phyloP scores from a whole-genome alignment of 2,797 vertebrate species.

The Acestrorhynchus altus region DNA sequence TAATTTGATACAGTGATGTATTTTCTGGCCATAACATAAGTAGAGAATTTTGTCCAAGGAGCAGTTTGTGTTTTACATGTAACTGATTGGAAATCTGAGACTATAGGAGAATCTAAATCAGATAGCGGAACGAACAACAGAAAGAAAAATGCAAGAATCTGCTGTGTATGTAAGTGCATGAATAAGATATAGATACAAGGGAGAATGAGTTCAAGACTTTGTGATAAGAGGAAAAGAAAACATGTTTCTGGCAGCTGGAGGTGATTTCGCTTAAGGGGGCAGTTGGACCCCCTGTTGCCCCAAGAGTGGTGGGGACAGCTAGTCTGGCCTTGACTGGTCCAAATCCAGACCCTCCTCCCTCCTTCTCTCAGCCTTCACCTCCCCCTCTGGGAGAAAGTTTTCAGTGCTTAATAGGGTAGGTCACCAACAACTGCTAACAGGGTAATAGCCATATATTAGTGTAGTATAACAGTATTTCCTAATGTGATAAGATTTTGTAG shows the following conservation, averaged over 20 bases:
- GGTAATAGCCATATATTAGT: neutral
- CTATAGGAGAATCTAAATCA: neutral
- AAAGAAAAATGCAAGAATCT: neutral
- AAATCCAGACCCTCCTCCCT: conserved; percentile 5
- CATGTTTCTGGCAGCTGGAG: conserved; percentile 34
- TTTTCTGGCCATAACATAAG: neutral
- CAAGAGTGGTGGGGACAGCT: conserved; percentile 18
- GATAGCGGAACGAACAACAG: neutral
- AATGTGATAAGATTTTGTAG: neutral
- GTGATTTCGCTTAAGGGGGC: conserved; percentile 24
- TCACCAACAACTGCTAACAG: neutral
- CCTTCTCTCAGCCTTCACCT: neutral
- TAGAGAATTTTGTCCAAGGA: neutral
- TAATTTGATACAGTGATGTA: conserved; percentile 20
- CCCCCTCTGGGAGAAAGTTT: neutral
- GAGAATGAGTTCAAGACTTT: neutral
- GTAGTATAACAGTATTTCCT: neutral
- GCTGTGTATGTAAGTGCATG: conserved; percentile 2
- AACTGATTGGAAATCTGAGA: neutral
- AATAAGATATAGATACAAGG: conserved; percentile 1
- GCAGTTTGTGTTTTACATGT: neutral
- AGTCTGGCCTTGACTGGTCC: conserved; percentile 42
- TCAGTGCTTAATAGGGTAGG: neutral
- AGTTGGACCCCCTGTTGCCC: conserved; percentile 32
- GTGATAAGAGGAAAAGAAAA: neutral